Conservation (phyloP, 2,888 invertebrate genomes). For the Dasysyrphus tricinctus region DNA sequence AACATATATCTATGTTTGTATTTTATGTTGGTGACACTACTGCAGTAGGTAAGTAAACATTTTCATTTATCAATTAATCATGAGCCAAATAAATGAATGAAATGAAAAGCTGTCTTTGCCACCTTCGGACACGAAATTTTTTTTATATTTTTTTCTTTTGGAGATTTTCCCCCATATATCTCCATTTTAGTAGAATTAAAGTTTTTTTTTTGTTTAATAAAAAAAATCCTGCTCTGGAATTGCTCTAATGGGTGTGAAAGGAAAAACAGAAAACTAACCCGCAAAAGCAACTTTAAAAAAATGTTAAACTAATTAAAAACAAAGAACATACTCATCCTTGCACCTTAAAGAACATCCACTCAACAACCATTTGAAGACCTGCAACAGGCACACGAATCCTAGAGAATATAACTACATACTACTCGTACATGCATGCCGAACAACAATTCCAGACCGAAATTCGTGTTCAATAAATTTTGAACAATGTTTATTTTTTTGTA, state of each 20-base stretch:
- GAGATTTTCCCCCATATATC: conserved; percentile 18
- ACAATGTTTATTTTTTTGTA: conserved; percentile 44
- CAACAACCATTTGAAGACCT: conserved; percentile 44
- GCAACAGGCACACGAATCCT: conserved; percentile 43
- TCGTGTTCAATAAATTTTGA: conserved; percentile 77
- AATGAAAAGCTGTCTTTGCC: conserved; percentile 58
- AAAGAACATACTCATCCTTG: conserved; percentile 53
- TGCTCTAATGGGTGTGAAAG: conserved; percentile 11
- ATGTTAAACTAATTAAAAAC: conserved; percentile 70
- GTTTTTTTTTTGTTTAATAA: not conserved
- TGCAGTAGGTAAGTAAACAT: conserved; percentile 21
- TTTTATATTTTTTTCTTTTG: not conserved
- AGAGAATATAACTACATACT: conserved; percentile 7
- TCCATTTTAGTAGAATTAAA: conserved; percentile 22
- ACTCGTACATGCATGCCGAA: conserved; percentile 61
- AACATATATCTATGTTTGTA: not conserved
- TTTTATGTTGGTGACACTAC: conserved; percentile 27
- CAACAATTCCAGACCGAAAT: conserved; percentile 74
- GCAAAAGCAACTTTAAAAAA: conserved; percentile 9
- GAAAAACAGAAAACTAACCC: not conserved
- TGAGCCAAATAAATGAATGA: conserved; percentile 43
- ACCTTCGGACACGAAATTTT: conserved; percentile 45
- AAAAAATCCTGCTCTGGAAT: conserved; percentile 9
- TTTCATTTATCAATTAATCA: conserved; percentile 63
- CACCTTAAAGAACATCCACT: conserved; percentile 34